phyloP scores from a whole-genome alignment of 2,888 invertebrate genomes.

The Morpho helenor region DNA sequence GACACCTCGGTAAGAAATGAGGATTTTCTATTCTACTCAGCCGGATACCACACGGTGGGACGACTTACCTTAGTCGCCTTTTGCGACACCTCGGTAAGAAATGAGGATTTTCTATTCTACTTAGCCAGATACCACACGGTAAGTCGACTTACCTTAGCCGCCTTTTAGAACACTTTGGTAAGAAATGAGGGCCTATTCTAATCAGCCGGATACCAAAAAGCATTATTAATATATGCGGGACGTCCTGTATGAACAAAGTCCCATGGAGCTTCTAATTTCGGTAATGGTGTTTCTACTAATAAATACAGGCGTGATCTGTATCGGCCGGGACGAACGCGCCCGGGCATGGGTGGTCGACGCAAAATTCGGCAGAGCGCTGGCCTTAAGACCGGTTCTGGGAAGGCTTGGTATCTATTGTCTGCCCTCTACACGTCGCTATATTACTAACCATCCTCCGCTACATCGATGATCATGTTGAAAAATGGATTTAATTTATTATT shows the following conservation, averaged over 20 bases:
- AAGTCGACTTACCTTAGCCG: too few species aligned
- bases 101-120: too few species aligned
- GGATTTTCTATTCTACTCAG: too few species aligned
- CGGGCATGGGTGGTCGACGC: slow-evolving; percentile 73
- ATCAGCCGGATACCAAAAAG: too few species aligned
- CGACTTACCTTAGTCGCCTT: too few species aligned
- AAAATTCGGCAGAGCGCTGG: slow-evolving; percentile 72
- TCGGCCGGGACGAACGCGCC: slow-evolving; percentile 41
- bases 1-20: too few species aligned
- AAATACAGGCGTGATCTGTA: slow-evolving; percentile 73
- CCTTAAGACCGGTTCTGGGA: slow-evolving; percentile 70
- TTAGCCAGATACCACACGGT: too few species aligned
- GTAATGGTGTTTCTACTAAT: slow-evolving; percentile 66
- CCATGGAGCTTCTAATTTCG: slow-evolving; percentile 40
- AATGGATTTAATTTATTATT: slow-evolving; percentile 11
- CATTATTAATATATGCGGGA: background rate
- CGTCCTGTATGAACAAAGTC: slow-evolving; percentile 36
- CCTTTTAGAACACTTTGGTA: too few species aligned
- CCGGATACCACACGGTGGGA: too few species aligned
- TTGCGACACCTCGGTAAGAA: too few species aligned
- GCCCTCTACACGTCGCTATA: slow-evolving; percentile 58
- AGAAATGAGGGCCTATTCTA: too few species aligned
- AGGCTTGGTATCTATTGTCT: slow-evolving; percentile 72
- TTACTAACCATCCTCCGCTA: slow-evolving; percentile 41
- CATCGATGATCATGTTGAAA: slow-evolving; percentile 22